Conservation (phyloP, 2,113 vertebrate genomes). For the Leuciscus idus region DNA sequence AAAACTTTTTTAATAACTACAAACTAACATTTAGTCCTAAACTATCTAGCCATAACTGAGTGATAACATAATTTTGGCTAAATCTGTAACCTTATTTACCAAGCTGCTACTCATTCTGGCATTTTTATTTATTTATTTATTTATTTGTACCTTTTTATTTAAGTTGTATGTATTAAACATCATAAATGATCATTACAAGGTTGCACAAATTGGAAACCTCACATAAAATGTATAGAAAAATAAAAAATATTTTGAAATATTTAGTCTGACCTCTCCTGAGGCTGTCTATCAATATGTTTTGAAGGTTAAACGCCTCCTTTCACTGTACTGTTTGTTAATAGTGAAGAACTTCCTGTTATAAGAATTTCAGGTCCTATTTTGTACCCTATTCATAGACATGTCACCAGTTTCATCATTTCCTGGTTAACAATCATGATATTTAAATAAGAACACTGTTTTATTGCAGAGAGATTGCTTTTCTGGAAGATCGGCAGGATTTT, state of each 20-base stretch:
- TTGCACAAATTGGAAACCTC: background rate
- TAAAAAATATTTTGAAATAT: background rate
- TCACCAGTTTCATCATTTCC: background rate
- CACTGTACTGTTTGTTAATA: background rate
- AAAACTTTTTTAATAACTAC: background rate
- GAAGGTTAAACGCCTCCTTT: background rate
- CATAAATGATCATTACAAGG: background rate
- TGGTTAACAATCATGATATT: conserved; percentile 42
- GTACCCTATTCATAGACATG: background rate
- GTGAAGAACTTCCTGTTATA: background rate
- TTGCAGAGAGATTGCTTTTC: conserved; percentile 22
- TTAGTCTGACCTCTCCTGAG: background rate
- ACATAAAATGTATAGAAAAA: background rate
- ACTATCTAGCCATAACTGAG: background rate
- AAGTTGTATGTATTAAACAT: background rate
- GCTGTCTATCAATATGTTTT: background rate
- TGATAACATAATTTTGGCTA: background rate
- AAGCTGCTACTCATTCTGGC: too few species aligned
- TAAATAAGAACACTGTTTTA: conserved; percentile 12
- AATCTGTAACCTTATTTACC: background rate
- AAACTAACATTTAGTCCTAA: background rate
- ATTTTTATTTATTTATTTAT: background rate
- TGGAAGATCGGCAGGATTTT: background rate
- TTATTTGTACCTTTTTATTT: background rate
- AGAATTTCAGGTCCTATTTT: background rate